phyloP scores from a whole-genome alignment of 53 echinoderm and acorn worm species.

The Antedon mediterranea region DNA sequence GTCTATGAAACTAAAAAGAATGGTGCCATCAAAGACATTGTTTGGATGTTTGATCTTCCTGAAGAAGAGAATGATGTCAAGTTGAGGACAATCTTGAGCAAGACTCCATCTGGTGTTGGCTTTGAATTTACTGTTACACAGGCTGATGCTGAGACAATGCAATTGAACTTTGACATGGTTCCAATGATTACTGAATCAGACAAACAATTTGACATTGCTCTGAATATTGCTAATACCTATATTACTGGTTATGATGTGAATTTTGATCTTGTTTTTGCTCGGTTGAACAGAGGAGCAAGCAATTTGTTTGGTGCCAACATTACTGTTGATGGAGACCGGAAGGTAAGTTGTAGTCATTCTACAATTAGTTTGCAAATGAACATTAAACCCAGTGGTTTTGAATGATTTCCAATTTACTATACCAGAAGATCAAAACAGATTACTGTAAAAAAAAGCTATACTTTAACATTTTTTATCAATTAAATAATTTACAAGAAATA shows the following conservation, averaged over 20 bases:
- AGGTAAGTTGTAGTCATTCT: neutral
- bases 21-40: neutral
- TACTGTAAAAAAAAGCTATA: no score
- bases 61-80: neutral
- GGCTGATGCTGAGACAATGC: neutral
- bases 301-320: neutral
- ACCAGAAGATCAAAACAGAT: no score
- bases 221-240: slow-evolving; percentile 2
- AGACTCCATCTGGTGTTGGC: neutral
- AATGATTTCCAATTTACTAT: no score
- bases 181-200: neutral
- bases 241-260: slow-evolving; percentile 7
- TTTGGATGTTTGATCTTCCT: neutral
- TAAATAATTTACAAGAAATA: no score
- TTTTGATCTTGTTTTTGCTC: neutral
- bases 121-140: neutral
- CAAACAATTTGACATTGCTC: neutral
- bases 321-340: neutral
- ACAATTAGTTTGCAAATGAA: no score
- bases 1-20: neutral
- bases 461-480: no score
- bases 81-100: neutral
- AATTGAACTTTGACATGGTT: neutral
- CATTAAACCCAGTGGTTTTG: no score
- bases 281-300: neutral